These are phyloP conservation scores for Callimorpha dominula DNA, from an alignment of 2,888 invertebrate species.

Conservation along the genomic window DNA sequence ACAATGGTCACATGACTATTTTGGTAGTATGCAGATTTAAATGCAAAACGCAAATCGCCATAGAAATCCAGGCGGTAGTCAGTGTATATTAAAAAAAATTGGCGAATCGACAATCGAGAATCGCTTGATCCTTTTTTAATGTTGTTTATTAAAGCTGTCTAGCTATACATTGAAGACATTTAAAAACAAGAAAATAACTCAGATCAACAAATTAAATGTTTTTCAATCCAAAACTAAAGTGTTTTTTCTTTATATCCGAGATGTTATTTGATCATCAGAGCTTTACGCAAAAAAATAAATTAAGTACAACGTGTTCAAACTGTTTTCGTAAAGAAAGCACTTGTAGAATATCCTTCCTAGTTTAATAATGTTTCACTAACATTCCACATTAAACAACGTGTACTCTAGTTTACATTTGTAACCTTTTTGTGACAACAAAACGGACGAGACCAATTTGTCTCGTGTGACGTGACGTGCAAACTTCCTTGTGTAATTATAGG, in stretches of 20 bases:
- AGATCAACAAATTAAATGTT: not conserved
- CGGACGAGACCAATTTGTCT: conserved; percentile 38
- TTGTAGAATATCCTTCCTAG: not conserved
- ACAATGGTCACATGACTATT: too few relatives aligned
- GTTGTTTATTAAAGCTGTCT: not conserved
- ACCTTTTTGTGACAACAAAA: conserved; percentile 27
- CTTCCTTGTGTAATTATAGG: conserved; percentile 39
- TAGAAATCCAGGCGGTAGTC: not conserved
- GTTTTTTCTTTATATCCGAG: not conserved
- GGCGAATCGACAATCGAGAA: not conserved
- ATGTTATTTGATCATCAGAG: not conserved
- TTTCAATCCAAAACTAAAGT: not conserved
- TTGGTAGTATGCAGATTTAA: too few relatives aligned
- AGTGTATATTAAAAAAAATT: not conserved
- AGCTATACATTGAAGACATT: too few relatives aligned
- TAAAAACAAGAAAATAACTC: not conserved
- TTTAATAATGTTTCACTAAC: not conserved
- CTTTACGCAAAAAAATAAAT: not conserved
- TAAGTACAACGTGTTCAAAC: too few relatives aligned
- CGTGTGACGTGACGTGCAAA: conserved; percentile 25
- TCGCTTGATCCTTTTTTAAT: not conserved
- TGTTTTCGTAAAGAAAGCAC: not conserved
- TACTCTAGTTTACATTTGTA: conserved; percentile 6
- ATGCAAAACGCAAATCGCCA: too few relatives aligned
- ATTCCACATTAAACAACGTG: conserved; percentile 9